Evolutionary conservation across 2,797 vertebrate species (phyloP), one percentile per base, ranked within the genome.

Genomic region (Acipenser ruthenus): DNA sequence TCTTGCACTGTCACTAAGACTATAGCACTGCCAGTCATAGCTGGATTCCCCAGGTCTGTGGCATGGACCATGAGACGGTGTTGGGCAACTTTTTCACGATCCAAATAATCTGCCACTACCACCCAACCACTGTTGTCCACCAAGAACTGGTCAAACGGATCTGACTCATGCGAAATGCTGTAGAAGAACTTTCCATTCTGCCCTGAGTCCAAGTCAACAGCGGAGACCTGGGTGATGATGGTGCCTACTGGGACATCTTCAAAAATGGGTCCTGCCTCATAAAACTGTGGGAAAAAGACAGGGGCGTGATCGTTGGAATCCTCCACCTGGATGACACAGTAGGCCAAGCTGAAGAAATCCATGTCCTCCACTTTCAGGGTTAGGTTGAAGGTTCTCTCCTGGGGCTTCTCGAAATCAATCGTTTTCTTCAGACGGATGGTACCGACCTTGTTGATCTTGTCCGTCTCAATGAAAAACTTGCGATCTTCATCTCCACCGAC

Each of bases 401-500:
- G 88, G 12, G 90, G 89, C 62, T 93, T 94, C 80, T 96, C 94
- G 62, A 91, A 96, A 77, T 96, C 93, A 0, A 96, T 75, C 73
- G 12, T 84, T 71, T 94, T 95, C 74, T 84, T 87, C 0, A 96
- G 86, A 6, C 83, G 79, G 11, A 96, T 80, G 18, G 89, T 75
- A 0, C 91, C 94, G 0, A 83, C 77, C 6, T 77, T 82, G 70
- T 89, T 91, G 10, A 82, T 76, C 77, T 90, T 90, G 75, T 95
- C 91, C 0, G 92, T 93, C 73, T 96, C 93, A 9, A 95, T 85
- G 2, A 89, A 93, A 80, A 96, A 96, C 78, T 93, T 96, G 68
- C 60, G 87, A 77, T 93, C 91, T 0, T 90, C 88, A 50, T 95
- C 91, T 0, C 93, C 94, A 5, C 84, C 88, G 0, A 91, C 60